Base-by-base conservation (phyloP, 2,113 vertebrate species). In the Python bivittatus region DNA sequence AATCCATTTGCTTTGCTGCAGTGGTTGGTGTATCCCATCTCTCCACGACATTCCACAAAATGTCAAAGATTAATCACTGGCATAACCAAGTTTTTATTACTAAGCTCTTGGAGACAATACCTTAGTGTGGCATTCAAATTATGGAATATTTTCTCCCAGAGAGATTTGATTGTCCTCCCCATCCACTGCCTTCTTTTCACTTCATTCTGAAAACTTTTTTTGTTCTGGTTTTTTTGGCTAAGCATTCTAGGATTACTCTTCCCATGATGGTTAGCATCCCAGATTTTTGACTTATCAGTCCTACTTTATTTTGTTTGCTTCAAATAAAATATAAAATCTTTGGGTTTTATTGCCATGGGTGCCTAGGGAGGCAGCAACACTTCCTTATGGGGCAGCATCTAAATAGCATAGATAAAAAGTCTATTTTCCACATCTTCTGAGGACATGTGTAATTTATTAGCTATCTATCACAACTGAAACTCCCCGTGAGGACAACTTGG, bases 61-160 rank as follows among this genome's bases (percentile, higher is more conserved):
- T 89, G 85, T 85, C 88, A 64, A 92, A 88, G 96, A 96, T 96
- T 95, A 95, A 97, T 95, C 96, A 96, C 92, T 85, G 95, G 93
- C 89, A 94, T 91, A 91, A 92, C 89, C 79, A 95, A 96, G 93
- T 94, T 96, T 97, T 96, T 96, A 96, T 94, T 88, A 91, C 48
- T 15, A 58, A 88, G 68, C 94, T 95, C 93, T 96, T 95, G 95
- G 94, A 93, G 95, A 95, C 94, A 92, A 90, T 86, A 60, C 60
- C 44, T n/a, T 11, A 85, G 20, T 5, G 17, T 85, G 38, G 56
- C 29, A 48, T 60, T 29, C 79, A 48, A 84, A 85, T 60, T 91
- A 84, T n/a, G 83, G 79, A 86, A 86, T 86, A 91, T 4, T 1
- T 29, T 33, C 25, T 6, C 5, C 38, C 27, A 91, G 20, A 85